Conservation (phyloP, 23 tunicate genomes). For the Halocynthia roretzi region DNA sequence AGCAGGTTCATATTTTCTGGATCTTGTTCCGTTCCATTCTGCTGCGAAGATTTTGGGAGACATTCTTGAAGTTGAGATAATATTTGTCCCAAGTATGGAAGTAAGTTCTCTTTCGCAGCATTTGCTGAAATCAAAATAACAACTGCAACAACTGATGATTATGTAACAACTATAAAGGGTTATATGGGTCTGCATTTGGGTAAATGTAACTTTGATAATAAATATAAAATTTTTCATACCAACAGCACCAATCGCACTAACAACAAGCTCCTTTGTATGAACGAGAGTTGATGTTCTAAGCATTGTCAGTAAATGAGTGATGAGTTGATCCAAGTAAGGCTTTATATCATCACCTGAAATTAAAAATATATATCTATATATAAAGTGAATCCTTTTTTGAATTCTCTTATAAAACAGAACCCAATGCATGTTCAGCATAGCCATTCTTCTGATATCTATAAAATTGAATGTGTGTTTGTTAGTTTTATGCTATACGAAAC, state of each 20-base stretch:
- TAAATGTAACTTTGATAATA: background rate
- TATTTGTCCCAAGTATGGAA: constrained; percentile 50
- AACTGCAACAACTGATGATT: background rate
- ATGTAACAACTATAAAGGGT: background rate
- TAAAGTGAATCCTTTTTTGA: no score
- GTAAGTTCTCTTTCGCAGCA: constrained; percentile 70
- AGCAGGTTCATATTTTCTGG: constrained; percentile 29
- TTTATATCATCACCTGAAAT: constrained; percentile 41
- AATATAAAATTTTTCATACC: constrained; percentile 24
- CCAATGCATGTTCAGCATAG: no score
- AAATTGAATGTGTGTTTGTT: no score
- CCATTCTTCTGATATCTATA: no score
- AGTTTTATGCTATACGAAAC: no score
- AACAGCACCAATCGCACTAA: constrained; percentile 75
- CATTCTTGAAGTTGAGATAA: constrained; percentile 38
- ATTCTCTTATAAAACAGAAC: no score
- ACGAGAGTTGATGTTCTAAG: constrained; percentile 21
- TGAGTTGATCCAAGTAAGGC: constrained; percentile 64
- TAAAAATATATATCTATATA: background rate
- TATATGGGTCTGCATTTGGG: background rate
- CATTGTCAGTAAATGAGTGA: constrained; percentile 36
- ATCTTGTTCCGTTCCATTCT: constrained; percentile 25
- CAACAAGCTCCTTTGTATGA: constrained; percentile 63
- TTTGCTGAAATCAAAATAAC: constrained; percentile 33
- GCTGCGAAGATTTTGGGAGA: constrained; percentile 18